These are phyloP conservation scores for Drosophila aff. DNA, from an alignment of 1,140 invertebrate species.

Conservation along the genomic window DNA sequence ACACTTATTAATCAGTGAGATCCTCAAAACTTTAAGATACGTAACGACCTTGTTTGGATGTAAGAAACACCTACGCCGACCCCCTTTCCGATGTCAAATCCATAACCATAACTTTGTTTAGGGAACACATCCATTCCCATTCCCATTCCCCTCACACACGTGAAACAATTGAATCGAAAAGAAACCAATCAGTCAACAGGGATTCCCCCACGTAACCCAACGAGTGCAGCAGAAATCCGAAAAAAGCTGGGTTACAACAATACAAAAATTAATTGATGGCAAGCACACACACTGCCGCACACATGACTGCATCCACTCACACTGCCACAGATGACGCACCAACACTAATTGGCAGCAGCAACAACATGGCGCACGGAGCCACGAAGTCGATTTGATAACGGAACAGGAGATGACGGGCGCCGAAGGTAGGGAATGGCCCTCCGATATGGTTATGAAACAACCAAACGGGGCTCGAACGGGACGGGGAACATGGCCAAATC, in stretches of 20 bases:
- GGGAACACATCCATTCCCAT: slow-evolving; percentile 38
- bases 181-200: slow-evolving; percentile 73
- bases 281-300: slow-evolving; percentile 28
- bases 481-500: slow-evolving; percentile 50
- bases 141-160: slow-evolving; percentile 17
- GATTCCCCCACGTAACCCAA: slow-evolving; percentile 33
- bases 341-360: slow-evolving; percentile 79
- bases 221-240: slow-evolving; percentile 20
- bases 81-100: slow-evolving; percentile 17
- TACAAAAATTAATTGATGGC: slow-evolving; percentile 80
- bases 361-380: slow-evolving; percentile 44
- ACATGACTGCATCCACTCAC: slow-evolving; percentile 19
- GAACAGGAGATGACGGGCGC: slow-evolving; percentile 28
- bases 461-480: slow-evolving; percentile 15
- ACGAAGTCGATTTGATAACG: slow-evolving; percentile 76
- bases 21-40: background rate
- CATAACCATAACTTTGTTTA: slow-evolving; percentile 46
- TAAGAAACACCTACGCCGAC: too few relatives aligned
- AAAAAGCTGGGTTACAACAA: slow-evolving; percentile 57
- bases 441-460: slow-evolving; percentile 65
- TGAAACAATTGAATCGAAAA: slow-evolving; percentile 57
- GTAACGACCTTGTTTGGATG: background rate
- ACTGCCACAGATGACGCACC: slow-evolving; percentile 55
- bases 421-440: slow-evolving; percentile 6
- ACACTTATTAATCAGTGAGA: background rate